These are phyloP conservation scores for Drosophila auraria DNA, from an alignment of 1,140 invertebrate genomes.

Conservation along the genomic window DNA sequence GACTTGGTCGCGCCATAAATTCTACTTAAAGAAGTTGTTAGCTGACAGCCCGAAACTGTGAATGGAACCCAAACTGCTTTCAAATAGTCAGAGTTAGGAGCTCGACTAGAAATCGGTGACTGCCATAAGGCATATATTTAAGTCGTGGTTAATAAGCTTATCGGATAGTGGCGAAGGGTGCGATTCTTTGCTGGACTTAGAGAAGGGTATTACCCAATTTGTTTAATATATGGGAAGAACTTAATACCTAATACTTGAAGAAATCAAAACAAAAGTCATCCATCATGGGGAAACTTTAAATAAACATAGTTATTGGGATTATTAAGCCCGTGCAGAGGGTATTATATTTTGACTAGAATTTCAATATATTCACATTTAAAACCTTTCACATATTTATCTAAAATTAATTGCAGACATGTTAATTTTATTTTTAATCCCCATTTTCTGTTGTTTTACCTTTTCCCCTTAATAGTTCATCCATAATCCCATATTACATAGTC, in stretches of 20 bases:
- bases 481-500: constrained; percentile 31
- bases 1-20: constrained; percentile 62
- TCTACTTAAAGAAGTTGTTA: constrained; percentile 77
- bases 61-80: constrained; percentile 55
- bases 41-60: constrained; percentile 63
- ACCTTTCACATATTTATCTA: no score
- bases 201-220: constrained; percentile 27
- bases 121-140: constrained; percentile 9
- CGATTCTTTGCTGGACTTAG: constrained; percentile 8
- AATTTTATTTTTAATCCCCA: neutral
- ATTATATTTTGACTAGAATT: no score
- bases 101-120: neutral
- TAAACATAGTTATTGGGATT: neutral
- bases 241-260: constrained; percentile 18
- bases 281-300: constrained; percentile 10
- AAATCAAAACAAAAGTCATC: constrained; percentile 21
- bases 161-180: constrained; percentile 12
- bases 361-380: no score
- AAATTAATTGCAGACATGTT: neutral
- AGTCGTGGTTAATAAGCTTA: constrained; percentile 39
- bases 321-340: no score
- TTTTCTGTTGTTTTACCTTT: neutral
- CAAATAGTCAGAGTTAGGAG: constrained; percentile 13
- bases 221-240: constrained; percentile 8
- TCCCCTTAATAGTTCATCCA: neutral